A percentile compares a stretch with the other conserved stretches of the same genome.
Conservation (phyloP, 1,140 invertebrate species). For the Elymnias hypermnestra region DNA sequence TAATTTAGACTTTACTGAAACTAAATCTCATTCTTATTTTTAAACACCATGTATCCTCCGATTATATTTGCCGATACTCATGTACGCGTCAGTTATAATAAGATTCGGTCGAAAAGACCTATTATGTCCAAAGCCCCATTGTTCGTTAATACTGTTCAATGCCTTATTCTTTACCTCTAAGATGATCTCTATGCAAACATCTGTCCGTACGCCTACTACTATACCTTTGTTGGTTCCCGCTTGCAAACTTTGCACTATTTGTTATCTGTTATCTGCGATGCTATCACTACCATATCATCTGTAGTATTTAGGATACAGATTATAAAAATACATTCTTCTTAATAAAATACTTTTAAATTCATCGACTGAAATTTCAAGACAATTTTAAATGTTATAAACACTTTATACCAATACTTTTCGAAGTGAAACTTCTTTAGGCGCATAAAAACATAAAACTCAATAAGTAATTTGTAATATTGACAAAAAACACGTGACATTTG, state of each 20-base stretch:
- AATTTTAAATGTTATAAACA: no score
- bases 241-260: neutral
- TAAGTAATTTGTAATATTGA: no score
- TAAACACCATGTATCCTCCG: neutral
- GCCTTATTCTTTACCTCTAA: neutral
- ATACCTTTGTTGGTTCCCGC: neutral
- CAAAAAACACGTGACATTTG: no score
- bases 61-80: slow-evolving; percentile 18
- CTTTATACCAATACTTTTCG: no score
- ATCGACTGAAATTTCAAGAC: no score
- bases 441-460: no score
- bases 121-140: slow-evolving; percentile 38
- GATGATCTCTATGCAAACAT: slow-evolving; percentile 5
- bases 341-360: no score
- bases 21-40: no score
- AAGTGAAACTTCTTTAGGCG: no score
- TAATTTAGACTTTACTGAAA: no score
- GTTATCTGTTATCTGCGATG: slow-evolving; percentile 5
- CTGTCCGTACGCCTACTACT: neutral
- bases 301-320: neutral
- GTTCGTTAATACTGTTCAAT: neutral
- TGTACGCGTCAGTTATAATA: slow-evolving; percentile 55
- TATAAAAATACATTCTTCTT: no score
- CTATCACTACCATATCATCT: slow-evolving; percentile 1
- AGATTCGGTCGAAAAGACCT: slow-evolving; percentile 50